phyloP scores from a whole-genome alignment of 2,113 vertebrate species.

The Eclectus roratus region DNA sequence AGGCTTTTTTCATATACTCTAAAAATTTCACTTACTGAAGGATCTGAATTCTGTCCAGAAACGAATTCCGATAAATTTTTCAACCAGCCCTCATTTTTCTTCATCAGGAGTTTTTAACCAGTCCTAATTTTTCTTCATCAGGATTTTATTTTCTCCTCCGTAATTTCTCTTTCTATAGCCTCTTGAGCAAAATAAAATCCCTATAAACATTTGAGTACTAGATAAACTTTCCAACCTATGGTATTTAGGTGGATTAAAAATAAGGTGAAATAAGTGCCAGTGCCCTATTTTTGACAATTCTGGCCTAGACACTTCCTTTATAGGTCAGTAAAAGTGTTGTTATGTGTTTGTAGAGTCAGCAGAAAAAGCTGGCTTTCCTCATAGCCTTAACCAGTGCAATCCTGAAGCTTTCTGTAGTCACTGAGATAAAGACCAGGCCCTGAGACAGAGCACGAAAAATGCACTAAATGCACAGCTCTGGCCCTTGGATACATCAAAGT shows the following conservation, averaged over 20 bases:
- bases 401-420: constrained; percentile 23
- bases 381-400: background rate
- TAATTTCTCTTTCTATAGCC: background rate
- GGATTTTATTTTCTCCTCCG: background rate
- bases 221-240: constrained; percentile 32
- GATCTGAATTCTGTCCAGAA: constrained; percentile 1
- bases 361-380: constrained; percentile 58
- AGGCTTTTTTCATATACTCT: background rate
- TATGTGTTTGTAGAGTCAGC: constrained; percentile 22
- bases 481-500: constrained; percentile 35
- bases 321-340: constrained; percentile 44
- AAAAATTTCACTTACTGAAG: background rate
- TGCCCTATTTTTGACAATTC: constrained; percentile 41
- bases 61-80: background rate
- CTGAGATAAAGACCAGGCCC: constrained; percentile 54
- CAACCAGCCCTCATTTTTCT: background rate
- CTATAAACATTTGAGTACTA: background rate
- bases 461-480: background rate
- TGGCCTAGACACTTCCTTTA: constrained; percentile 33
- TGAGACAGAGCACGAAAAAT: background rate
- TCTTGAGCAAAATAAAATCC: constrained; percentile 14
- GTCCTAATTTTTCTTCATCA: background rate
- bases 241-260: constrained; percentile 46
- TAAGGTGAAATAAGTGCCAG: constrained; percentile 23
- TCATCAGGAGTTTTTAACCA: background rate